Base-by-base conservation (phyloP, 2,113 vertebrate genomes). In the Eubucco bourcierii region DNA sequence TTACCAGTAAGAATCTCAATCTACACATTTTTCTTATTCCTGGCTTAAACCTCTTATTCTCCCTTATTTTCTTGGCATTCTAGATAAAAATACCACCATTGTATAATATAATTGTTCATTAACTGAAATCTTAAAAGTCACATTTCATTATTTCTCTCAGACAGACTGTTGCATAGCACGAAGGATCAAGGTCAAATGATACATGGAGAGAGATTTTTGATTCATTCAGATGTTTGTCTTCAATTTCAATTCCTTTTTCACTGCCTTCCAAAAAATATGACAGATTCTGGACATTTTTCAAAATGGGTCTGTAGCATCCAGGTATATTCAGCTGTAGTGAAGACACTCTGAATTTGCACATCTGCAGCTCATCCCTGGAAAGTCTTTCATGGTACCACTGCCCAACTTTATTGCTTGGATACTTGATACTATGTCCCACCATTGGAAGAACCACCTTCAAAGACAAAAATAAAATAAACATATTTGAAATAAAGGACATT, bases 71-170 rank as follows among this genome's bases (percentile, higher is more conserved):
- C 17, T 67, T 74, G 37, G 31, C 29, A 85, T 39, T 53, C 39
- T 7, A 64, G 10, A 20, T 70, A 76, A 71, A 71, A 90, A 70
- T 71, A 67, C 8, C 33, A 85, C 50, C n/a, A 25, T 2, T 46
- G 44, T 31, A 82, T 39, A 78, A 46, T 25, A 86, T 39, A 72
- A 53, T 80, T 25, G 65, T 89, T 61, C 15, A 25, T 67, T 59
- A 88, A 50, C 25, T 37, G 6, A 10, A 87, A 76, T 71, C 77
- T 97, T 95, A 98, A 66, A 97, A 92, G 29, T 99, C 97, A 92
- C 97, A 98, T 95, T 99, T 99, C 99, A 99, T 99, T 84, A 99
- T 98, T 97, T 99, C 99, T 87, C 98, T 95, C 77, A 99, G 98
- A 96, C 98, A 99, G 72, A 99, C 96, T 7, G 99, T 99, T 47